A percentile compares a stretch with the other conserved stretches of the same genome.
Evolutionary conservation across 2,113 vertebrate species (phyloP).

Genomic region (Oenanthe oenanthe): DNA sequence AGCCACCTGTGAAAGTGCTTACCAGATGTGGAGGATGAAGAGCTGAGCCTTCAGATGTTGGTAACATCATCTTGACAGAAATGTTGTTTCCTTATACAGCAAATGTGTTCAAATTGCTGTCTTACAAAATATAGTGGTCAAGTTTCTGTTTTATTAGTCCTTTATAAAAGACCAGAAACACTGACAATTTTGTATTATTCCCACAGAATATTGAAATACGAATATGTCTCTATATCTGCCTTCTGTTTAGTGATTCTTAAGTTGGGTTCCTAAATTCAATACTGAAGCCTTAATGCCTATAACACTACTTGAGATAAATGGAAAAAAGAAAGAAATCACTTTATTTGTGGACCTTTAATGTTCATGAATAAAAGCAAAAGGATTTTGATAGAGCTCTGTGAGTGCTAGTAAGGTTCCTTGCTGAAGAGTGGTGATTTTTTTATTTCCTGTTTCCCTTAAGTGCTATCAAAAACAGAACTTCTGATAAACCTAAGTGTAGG

Average conservation of each 20-base stretch:
- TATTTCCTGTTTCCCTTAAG: background rate
- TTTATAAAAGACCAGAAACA: background rate
- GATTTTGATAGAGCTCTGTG: background rate
- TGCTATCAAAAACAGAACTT: background rate
- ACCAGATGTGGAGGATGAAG: slow-evolving; percentile 11
- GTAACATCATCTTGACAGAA: background rate
- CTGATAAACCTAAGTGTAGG: background rate
- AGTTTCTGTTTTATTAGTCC: background rate
- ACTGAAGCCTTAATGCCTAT: background rate
- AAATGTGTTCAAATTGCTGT: background rate
- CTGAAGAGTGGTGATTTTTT: background rate
- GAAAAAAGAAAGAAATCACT: background rate
- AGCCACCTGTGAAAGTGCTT: slow-evolving; percentile 15
- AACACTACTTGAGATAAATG: background rate
- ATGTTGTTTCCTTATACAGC: background rate
- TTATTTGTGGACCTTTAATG: background rate
- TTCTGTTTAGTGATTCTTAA: background rate
- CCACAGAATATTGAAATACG: background rate
- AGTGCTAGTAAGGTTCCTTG: background rate
- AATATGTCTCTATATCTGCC: background rate
- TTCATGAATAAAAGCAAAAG: background rate
- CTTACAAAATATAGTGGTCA: background rate
- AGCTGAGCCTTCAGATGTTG: background rate
- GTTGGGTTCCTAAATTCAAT: background rate
- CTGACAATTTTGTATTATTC: background rate